Conservation (phyloP, 92 coral and sea anemone species). For the Ricordea florida region DNA sequence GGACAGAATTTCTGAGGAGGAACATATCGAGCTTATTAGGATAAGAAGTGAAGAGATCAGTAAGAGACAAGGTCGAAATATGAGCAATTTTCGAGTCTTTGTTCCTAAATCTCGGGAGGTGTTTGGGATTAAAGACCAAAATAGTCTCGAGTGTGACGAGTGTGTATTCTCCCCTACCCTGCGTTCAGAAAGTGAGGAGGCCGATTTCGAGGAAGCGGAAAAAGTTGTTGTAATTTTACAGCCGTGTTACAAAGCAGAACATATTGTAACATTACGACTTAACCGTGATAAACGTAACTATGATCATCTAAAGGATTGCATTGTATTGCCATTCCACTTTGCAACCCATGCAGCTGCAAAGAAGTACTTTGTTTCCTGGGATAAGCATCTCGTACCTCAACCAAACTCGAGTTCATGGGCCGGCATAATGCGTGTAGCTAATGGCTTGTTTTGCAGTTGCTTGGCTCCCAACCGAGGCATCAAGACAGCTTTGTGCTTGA, state of each 20-base stretch:
- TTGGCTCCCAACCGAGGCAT: no score
- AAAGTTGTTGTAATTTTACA: constrained; percentile 52
- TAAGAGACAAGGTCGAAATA: not conserved
- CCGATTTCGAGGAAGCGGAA: constrained; percentile 16
- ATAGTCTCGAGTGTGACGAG: constrained; percentile 27
- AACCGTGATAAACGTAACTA: constrained; percentile 18
- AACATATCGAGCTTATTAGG: not conserved
- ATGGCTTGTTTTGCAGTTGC: no score
- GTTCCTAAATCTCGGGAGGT: constrained; percentile 64
- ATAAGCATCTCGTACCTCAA: constrained; percentile 13
- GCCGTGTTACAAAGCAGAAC: constrained; percentile 55
- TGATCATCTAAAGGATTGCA: constrained; percentile 59
- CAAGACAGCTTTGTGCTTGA: no score
- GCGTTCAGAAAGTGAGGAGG: constrained; percentile 38
- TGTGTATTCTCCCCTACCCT: constrained; percentile 61
- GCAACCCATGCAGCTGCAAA: constrained; percentile 35
- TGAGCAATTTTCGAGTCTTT: not conserved
- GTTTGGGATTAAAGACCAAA: constrained; percentile 28
- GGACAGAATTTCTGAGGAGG: not conserved
- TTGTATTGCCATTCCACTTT: constrained; percentile 26
- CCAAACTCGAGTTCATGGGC: not conserved
- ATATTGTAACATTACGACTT: constrained; percentile 22
- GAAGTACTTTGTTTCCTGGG: constrained; percentile 57
- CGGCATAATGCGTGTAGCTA: no score
- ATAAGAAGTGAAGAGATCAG: not conserved